Conservation (phyloP, 2,888 invertebrate genomes). For the Ormyrus nitidulus region DNA sequence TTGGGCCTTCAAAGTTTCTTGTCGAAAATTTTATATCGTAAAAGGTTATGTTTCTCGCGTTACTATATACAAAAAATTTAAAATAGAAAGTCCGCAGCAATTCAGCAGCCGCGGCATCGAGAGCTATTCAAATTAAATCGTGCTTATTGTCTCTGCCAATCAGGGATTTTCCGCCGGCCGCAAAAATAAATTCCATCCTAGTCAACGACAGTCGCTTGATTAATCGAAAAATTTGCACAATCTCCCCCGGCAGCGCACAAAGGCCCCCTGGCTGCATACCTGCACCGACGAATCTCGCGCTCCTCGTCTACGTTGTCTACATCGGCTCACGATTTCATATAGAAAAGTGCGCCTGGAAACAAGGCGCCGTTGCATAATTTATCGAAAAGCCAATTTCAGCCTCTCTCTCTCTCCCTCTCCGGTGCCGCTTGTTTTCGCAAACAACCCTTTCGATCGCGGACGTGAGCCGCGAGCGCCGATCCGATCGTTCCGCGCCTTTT, state of each 20-base stretch:
- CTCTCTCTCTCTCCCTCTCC: too few relatives aligned
- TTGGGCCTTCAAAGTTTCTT: too few relatives aligned
- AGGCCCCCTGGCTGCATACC: not conserved
- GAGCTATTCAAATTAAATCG: too few relatives aligned
- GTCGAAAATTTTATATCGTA: too few relatives aligned
- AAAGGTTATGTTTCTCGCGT: too few relatives aligned
- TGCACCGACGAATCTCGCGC: not conserved
- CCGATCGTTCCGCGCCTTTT: not conserved
- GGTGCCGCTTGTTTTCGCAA: constrained; percentile 27
- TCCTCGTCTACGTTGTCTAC: not conserved
- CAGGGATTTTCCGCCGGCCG: too few relatives aligned
- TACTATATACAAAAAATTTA: too few relatives aligned
- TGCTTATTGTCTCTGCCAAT: too few relatives aligned
- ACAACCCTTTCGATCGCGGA: constrained; percentile 26
- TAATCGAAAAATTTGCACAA: constrained; percentile 44
- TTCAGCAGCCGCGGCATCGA: too few relatives aligned
- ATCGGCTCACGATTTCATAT: constrained; percentile 35
- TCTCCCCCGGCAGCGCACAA: not conserved
- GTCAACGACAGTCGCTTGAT: constrained; percentile 2
- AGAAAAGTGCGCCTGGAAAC: constrained; percentile 24
- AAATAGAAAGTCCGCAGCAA: too few relatives aligned
- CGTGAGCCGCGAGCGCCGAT: constrained; percentile 22
- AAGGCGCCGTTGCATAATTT: constrained; percentile 46
- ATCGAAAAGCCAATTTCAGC: constrained; percentile 44
- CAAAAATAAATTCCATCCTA: constrained; percentile 3